These are phyloP conservation scores for Nipponia nippon DNA, from an alignment of 2,113 vertebrate genomes.

Conservation along the genomic window DNA sequence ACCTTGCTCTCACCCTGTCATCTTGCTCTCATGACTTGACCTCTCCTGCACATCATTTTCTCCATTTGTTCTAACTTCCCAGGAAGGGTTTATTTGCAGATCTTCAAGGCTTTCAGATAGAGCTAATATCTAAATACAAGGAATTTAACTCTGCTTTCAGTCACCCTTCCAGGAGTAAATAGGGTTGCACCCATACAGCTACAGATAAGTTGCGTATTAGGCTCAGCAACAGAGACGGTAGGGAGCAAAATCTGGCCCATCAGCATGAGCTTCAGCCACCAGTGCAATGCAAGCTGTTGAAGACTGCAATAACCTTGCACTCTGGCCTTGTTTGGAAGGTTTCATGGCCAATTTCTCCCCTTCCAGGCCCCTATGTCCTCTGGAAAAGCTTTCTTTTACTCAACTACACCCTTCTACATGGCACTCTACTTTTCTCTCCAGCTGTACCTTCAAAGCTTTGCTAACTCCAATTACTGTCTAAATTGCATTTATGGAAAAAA, in stretches of 20 bases:
- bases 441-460: constrained; percentile 31
- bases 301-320: background rate
- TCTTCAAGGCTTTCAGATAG: background rate
- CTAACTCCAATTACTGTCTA: constrained; percentile 13
- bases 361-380: background rate
- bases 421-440: background rate
- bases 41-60: background rate
- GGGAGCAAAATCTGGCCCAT: background rate
- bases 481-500: background rate
- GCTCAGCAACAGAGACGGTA: background rate
- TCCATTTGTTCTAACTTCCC: background rate
- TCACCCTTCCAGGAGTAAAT: background rate
- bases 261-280: background rate
- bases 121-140: background rate
- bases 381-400: constrained; percentile 10
- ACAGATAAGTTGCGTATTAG: background rate
- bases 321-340: background rate
- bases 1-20: constrained; percentile 2
- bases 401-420: constrained; percentile 6
- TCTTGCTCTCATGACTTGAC: background rate
- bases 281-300: background rate
- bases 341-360: background rate
- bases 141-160: background rate
- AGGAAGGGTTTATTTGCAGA: background rate
- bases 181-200: background rate